These are phyloP conservation scores for Ceyx cyanopectus DNA, from an alignment of 2,113 vertebrate genomes.

Conservation along the genomic window DNA sequence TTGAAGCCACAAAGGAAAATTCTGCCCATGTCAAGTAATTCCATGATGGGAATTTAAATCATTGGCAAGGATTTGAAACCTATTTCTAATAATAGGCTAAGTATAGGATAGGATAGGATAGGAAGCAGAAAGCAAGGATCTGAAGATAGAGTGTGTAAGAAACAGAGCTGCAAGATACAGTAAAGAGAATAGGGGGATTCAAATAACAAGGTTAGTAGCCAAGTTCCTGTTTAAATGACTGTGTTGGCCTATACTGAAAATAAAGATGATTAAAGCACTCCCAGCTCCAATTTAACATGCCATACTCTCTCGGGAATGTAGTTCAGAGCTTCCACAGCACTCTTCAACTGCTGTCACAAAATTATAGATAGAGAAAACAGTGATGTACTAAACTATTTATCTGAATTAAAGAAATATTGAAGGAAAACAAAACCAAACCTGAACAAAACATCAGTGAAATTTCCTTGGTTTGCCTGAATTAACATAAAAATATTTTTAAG, in stretches of 20 bases:
- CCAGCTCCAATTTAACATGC: not conserved
- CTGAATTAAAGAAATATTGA: not conserved
- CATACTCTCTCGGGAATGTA: not conserved
- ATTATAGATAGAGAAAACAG: not conserved
- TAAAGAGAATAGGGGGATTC: not conserved
- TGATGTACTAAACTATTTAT: not conserved
- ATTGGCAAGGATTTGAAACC: not conserved
- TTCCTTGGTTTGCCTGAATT: not conserved
- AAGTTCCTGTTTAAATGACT: not conserved
- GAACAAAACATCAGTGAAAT: not conserved
- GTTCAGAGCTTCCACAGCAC: not conserved
- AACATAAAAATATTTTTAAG: not conserved
- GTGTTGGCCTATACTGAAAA: not conserved
- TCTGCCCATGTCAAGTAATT: not conserved
- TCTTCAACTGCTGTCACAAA: not conserved
- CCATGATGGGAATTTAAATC: not conserved
- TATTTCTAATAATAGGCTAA: not conserved
- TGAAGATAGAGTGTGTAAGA: not conserved
- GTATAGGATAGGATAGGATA: not conserved
- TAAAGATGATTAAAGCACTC: not conserved
- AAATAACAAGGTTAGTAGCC: not conserved
- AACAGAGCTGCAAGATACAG: not conserved
- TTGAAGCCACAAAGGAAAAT: not conserved
- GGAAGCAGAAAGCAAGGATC: not conserved
- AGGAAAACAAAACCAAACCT: not conserved